These are phyloP conservation scores for Romanogobio albipinnatus DNA, from an alignment of 2,113 vertebrate species.

Conservation along the genomic window DNA sequence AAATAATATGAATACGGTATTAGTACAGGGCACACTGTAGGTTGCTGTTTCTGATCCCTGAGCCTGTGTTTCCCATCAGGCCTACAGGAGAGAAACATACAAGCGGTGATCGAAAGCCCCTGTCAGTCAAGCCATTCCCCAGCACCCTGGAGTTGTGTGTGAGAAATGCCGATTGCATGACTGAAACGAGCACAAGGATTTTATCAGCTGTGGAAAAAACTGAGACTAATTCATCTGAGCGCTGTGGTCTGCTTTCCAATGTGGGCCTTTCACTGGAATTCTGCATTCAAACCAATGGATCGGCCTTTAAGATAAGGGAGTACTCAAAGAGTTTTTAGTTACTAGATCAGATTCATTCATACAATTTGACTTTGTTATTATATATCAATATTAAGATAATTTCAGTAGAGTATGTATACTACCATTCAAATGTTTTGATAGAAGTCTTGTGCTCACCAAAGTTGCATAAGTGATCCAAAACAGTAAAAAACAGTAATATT, in stretches of 20 bases:
- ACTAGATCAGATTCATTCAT: not conserved
- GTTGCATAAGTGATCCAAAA: too few species aligned
- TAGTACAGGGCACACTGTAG: slow-evolving; percentile 25
- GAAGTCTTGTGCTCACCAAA: not conserved
- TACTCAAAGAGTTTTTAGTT: not conserved
- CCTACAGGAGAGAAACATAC: slow-evolving; percentile 36
- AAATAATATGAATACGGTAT: slow-evolving; percentile 31
- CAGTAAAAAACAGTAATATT: too few species aligned
- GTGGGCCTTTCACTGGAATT: not conserved
- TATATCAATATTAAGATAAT: not conserved
- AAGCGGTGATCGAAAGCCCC: slow-evolving; percentile 51
- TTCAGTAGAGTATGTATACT: not conserved
- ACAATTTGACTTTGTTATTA: not conserved
- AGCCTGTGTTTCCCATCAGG: slow-evolving; percentile 50
- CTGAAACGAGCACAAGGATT: slow-evolving; percentile 32
- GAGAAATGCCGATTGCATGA: slow-evolving; percentile 52
- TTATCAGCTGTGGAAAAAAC: slow-evolving; percentile 43
- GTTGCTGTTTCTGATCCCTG: slow-evolving; percentile 46
- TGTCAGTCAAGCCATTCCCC: slow-evolving; percentile 44
- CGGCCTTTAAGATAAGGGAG: not conserved
- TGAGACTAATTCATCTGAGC: slow-evolving; percentile 39
- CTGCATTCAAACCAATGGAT: slow-evolving; percentile 6
- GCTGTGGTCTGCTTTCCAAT: slow-evolving; percentile 23
- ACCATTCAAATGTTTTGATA: not conserved
- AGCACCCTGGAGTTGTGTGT: slow-evolving; percentile 45